phyloP scores from a whole-genome alignment of 2,888 invertebrate genomes.

The Agriopis leucophaearia region DNA sequence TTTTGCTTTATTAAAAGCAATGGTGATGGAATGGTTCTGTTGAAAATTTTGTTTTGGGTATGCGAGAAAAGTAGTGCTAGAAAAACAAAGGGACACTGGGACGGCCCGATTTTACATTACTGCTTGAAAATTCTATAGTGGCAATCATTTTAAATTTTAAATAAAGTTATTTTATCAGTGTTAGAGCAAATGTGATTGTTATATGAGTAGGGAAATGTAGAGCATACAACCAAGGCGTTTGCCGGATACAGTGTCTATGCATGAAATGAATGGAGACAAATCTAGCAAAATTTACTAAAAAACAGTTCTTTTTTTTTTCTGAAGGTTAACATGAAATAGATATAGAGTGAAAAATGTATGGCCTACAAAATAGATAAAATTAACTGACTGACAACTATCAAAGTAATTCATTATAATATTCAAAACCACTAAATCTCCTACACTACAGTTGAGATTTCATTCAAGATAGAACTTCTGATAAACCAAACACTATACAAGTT shows the following conservation, averaged over 20 bases:
- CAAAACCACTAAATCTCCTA: neutral
- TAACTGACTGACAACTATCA: too few relatives aligned
- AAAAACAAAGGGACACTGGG: neutral
- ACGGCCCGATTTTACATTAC: neutral
- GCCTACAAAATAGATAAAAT: too few relatives aligned
- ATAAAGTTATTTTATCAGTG: neutral
- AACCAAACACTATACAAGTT: conserved; percentile 54
- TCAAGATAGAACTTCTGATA: conserved; percentile 28
- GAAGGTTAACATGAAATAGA: too few relatives aligned
- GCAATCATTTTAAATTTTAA: neutral
- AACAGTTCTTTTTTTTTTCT: too few relatives aligned
- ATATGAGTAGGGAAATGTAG: too few relatives aligned
- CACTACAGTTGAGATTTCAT: neutral
- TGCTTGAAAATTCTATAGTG: neutral
- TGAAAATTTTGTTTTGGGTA: conserved; percentile 8
- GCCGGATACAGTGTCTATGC: too few relatives aligned
- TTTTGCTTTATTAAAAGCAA: conserved; percentile 39
- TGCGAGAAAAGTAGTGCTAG: conserved; percentile 3
- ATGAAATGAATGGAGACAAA: too few relatives aligned
- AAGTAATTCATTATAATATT: neutral
- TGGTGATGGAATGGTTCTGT: conserved; percentile 29
- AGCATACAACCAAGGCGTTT: too few relatives aligned
- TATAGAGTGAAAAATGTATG: too few relatives aligned
- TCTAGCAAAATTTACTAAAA: too few relatives aligned
- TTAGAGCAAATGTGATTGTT: too few relatives aligned